Conservation (phyloP, 92 coral and sea anemone genomes). For the Diadumene lineata region DNA sequence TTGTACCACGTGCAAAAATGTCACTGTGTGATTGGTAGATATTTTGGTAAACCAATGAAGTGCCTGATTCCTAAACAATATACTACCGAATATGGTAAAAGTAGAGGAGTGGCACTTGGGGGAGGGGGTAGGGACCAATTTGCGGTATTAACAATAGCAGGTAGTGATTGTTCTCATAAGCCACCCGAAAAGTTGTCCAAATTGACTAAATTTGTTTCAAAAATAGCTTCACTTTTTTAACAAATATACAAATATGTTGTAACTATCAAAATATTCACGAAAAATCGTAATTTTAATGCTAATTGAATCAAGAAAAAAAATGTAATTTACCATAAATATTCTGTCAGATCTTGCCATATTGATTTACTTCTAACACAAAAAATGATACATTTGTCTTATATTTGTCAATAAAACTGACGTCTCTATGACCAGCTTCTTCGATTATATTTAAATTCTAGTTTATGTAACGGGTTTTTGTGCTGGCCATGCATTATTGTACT, state of each 20-base stretch:
- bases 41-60: constrained; percentile 29
- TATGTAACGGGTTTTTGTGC: too few species aligned
- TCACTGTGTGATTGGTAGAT: constrained; percentile 55
- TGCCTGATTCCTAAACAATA: constrained; percentile 7
- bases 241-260: too few species aligned
- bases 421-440: too few species aligned
- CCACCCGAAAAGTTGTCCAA: constrained; percentile 44
- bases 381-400: too few species aligned
- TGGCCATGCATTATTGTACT: too few species aligned
- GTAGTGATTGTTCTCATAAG: constrained; percentile 22
- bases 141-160: constrained; percentile 8
- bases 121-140: neutral
- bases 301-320: too few species aligned
- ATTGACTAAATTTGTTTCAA: constrained; percentile 30
- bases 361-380: too few species aligned
- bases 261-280: neutral
- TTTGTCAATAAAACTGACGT: too few species aligned
- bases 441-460: too few species aligned
- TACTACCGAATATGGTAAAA: constrained; percentile 2
- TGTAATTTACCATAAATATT: too few species aligned
- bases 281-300: too few species aligned
- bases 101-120: constrained; percentile 28
- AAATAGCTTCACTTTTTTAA: constrained; percentile 25
- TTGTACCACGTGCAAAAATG: constrained; percentile 43
- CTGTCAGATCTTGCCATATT: too few species aligned